Percentiles rank a stretch among this genome's conserved stretches.
phyloP scores from a whole-genome alignment of 1,140 invertebrate genomes.

The Cyphomyrmex costatus region DNA sequence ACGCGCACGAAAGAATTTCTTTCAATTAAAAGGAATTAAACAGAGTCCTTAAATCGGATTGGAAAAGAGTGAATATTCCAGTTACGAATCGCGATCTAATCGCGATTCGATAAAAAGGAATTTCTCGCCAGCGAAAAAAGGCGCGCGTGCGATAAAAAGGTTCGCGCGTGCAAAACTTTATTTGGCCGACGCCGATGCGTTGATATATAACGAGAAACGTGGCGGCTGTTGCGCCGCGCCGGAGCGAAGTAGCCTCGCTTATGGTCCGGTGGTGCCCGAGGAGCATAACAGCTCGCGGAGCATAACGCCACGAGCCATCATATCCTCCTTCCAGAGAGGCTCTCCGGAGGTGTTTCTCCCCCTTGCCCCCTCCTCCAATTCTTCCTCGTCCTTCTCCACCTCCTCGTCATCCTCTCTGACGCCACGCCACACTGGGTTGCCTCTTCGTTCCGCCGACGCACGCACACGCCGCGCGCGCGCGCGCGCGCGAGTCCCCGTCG shows the following conservation, averaged over 20 bases:
- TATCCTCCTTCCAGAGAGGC: conserved; percentile 85
- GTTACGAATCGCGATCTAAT: background rate
- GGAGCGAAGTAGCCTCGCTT: conserved; percentile 85
- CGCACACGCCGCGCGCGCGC: conserved; percentile 55
- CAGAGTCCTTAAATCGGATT: background rate
- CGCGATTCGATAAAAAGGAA: background rate
- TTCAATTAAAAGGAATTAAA: background rate
- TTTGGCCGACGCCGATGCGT: conserved; percentile 83
- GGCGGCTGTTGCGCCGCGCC: conserved; percentile 78
- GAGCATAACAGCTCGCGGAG: conserved; percentile 86
- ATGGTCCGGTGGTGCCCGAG: conserved; percentile 86
- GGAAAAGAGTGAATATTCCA: background rate
- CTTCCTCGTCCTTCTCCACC: conserved; percentile 26
- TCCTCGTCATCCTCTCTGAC: conserved; percentile 22
- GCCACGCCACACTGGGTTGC: conserved; percentile 35
- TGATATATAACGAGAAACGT: conserved; percentile 86
- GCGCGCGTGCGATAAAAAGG: conserved; percentile 46
- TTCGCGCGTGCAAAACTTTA: conserved; percentile 62
- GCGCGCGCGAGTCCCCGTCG: conserved; percentile 10
- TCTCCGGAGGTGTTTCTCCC: conserved; percentile 72
- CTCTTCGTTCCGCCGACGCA: conserved; percentile 62
- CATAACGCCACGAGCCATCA: conserved; percentile 87
- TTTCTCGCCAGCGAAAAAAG: background rate
- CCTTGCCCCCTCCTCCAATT: conserved; percentile 3
- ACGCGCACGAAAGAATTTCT: background rate